phyloP scores from a whole-genome alignment of 2,797 vertebrate species.

The Lemur catta region DNA sequence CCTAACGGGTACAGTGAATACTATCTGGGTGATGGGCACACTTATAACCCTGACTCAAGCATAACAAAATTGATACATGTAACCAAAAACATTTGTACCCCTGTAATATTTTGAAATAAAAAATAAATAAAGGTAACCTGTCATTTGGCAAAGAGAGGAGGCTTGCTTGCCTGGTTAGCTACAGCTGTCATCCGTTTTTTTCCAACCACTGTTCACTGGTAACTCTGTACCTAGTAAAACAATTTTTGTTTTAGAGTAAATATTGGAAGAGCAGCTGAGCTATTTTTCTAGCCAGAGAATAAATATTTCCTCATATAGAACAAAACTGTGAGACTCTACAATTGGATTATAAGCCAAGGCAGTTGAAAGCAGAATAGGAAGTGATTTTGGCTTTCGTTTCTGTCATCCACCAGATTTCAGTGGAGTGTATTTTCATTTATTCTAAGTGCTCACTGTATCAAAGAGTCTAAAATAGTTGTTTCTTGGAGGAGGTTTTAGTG shows the following conservation, averaged over 20 bases:
- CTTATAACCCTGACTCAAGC: not conserved
- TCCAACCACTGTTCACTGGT: not conserved
- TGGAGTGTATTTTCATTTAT: not conserved
- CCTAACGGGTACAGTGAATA: not conserved
- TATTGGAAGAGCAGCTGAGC: constrained; percentile 17
- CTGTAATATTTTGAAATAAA: not conserved
- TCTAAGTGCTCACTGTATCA: constrained; percentile 11
- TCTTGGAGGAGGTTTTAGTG: constrained; percentile 28
- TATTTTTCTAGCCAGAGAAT: constrained; percentile 51
- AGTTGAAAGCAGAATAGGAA: not conserved
- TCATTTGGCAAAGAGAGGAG: not conserved
- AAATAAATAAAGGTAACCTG: not conserved
- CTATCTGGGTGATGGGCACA: not conserved
- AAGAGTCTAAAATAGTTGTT: constrained; percentile 30
- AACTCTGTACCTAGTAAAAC: constrained; percentile 1
- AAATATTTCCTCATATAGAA: constrained; percentile 42
- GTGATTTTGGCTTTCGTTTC: constrained; percentile 8
- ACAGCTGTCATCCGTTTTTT: not conserved
- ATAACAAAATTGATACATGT: not conserved
- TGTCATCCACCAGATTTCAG: constrained; percentile 40
- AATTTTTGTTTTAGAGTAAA: constrained; percentile 50
- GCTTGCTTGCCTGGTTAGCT: not conserved
- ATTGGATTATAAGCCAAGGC: constrained; percentile 19
- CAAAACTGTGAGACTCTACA: constrained; percentile 41
- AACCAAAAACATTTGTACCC: not conserved